Conservation (phyloP, 1,140 invertebrate genomes). For the Kradibia gibbosae region DNA sequence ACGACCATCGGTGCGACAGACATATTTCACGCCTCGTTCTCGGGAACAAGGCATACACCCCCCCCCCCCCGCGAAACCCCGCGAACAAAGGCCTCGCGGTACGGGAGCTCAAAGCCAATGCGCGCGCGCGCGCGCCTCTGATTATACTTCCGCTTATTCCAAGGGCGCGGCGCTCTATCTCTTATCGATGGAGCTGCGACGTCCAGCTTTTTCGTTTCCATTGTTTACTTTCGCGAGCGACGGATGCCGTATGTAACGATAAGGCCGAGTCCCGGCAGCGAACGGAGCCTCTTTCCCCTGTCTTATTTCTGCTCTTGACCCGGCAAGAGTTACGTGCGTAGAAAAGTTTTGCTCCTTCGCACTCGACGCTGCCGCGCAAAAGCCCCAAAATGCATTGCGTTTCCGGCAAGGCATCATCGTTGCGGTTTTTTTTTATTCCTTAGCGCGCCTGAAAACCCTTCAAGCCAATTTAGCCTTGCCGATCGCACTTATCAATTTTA, state of each 20-base stretch:
- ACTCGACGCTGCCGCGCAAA: too few species aligned
- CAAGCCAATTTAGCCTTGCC: too few species aligned
- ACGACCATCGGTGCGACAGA: constrained; percentile 80
- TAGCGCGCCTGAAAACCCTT: too few species aligned
- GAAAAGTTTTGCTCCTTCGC: too few species aligned
- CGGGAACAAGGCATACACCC: neutral
- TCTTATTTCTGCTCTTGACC: neutral
- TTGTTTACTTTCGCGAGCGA: constrained; percentile 8
- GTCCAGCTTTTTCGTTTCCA: constrained; percentile 17
- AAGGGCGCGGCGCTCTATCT: neutral
- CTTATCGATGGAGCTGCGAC: constrained; percentile 21
- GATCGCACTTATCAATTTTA: too few species aligned
- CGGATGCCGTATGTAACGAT: neutral
- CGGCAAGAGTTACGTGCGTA: too few species aligned
- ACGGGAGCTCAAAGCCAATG: neutral
- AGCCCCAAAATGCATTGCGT: too few species aligned
- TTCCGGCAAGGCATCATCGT: too few species aligned
- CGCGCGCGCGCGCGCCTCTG: neutral
- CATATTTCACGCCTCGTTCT: neutral
- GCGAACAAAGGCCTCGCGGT: neutral
- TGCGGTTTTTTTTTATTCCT: too few species aligned
- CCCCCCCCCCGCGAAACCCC: neutral
- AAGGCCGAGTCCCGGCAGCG: neutral
- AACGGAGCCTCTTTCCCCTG: neutral
- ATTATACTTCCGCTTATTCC: constrained; percentile 13